phyloP scores from a whole-genome alignment of 2,113 vertebrate species.

The Leucopternis melanops region DNA sequence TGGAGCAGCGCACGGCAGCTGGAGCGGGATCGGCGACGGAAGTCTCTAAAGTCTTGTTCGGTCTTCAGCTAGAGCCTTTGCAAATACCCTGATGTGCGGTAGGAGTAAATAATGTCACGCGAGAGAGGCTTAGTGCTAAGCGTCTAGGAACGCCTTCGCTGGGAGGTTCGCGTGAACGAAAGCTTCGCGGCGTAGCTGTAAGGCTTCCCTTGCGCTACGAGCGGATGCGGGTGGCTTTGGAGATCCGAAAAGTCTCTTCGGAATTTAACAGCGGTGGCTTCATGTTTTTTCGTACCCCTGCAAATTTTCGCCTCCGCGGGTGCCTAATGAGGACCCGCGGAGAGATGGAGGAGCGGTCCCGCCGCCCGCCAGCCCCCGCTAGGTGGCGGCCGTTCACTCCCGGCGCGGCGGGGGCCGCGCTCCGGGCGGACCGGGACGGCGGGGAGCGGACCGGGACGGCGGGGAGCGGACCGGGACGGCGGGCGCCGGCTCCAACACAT shows the following conservation, averaged over 20 bases:
- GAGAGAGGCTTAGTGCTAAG: background rate
- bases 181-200: background rate
- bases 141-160: background rate
- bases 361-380: conserved; percentile 41
- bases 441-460: too few species aligned
- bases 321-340: background rate
- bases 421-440: too few species aligned
- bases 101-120: background rate
- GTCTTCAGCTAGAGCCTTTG: background rate
- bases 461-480: too few species aligned
- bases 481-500: too few species aligned
- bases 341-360: background rate
- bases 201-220: background rate
- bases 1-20: background rate
- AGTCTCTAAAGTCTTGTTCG: background rate
- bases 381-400: conserved; percentile 61
- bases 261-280: background rate
- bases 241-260: background rate
- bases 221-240: background rate
- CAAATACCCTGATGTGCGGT: background rate
- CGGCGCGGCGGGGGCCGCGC: background rate
- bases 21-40: background rate
- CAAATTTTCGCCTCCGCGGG: accelerated
- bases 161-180: background rate
- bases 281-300: background rate